These are phyloP conservation scores for Oophaga pumilio DNA, from an alignment of 2,113 vertebrate species.

Conservation along the genomic window DNA sequence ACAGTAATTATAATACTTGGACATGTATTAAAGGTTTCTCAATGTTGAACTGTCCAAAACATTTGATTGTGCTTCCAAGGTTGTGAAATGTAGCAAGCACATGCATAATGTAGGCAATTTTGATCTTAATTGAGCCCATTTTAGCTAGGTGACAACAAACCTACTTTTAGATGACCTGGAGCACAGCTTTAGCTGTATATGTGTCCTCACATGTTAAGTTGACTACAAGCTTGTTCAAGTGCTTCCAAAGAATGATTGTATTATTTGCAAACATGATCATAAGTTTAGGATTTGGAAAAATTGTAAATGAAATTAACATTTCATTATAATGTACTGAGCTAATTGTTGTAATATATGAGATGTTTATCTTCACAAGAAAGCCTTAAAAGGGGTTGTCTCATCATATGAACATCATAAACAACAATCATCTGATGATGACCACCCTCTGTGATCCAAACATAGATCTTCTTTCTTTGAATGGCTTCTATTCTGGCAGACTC, in stretches of 20 bases:
- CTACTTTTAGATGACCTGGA: background rate
- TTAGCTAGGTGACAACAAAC: background rate
- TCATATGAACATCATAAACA: no score
- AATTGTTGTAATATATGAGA: background rate
- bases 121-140: background rate
- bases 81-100: slow-evolving; percentile 3
- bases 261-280: background rate
- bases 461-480: no score
- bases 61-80: slow-evolving; percentile 25
- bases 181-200: background rate
- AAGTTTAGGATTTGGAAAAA: background rate
- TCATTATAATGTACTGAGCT: background rate
- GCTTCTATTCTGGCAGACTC: no score
- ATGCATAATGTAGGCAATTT: background rate
- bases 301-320: background rate
- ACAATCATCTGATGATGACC: no score
- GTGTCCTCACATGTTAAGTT: background rate
- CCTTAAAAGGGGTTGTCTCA: no score
- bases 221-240: background rate
- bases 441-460: no score
- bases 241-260: background rate
- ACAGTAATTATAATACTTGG: slow-evolving; percentile 57
- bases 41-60: slow-evolving; percentile 13
- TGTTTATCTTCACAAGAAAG: background rate
- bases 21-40: slow-evolving; percentile 54